Evolutionary conservation across 2,113 vertebrate species (phyloP), one percentile per base, ranked within the genome.

Genomic region (Hemiscyllium ocellatum): DNA sequence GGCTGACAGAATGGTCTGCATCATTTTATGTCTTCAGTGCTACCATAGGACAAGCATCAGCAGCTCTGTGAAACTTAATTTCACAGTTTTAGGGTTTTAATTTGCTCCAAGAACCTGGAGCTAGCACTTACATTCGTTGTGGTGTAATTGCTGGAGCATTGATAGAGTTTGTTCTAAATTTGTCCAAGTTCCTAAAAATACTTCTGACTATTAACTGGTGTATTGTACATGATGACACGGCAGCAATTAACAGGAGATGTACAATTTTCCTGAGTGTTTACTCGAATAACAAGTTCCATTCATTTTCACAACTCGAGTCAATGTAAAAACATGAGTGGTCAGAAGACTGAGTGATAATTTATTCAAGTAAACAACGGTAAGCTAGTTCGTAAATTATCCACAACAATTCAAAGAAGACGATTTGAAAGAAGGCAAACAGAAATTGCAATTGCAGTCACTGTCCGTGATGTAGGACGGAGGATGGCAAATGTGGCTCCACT

Each of bases 161-260:
- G 42, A 83, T 47, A 37, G 37, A 83, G 13, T 83, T 19, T 42
- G 19, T 42, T 37, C 37, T 83, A 83, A 83, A 83, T 42, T 83
- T 83, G n/a, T 37, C 80, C 37, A 83, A 42, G 80, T 83, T 83
- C 80, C 80, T 83, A 83, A 83, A 80, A 83, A 83, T 83, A 47
- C 80, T 83, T 4, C 80, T 22, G 80, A 83, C 42, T 22, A 83
- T 83, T 83, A 47, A 83, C 37, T 33, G 29, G 10, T 76, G 29
- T 76, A n/a, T 33, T 76, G 7, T n/a, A 76, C 15, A 22, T 4
- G 42, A 47, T 42, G 0, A 5, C 17, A 83, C 80, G 20, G 80
- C 37, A 47, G 80, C 37, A 83, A 83, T 83, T 83, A 83, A 22
- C 80, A 83, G 80, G 4, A 20, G 20, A 83, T 20, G 80, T 42